Percentiles rank a stretch among this genome's conserved stretches.
These are phyloP conservation scores for Triplophysa rosa DNA, from an alignment of 2,113 vertebrate genomes.

Conservation along the genomic window DNA sequence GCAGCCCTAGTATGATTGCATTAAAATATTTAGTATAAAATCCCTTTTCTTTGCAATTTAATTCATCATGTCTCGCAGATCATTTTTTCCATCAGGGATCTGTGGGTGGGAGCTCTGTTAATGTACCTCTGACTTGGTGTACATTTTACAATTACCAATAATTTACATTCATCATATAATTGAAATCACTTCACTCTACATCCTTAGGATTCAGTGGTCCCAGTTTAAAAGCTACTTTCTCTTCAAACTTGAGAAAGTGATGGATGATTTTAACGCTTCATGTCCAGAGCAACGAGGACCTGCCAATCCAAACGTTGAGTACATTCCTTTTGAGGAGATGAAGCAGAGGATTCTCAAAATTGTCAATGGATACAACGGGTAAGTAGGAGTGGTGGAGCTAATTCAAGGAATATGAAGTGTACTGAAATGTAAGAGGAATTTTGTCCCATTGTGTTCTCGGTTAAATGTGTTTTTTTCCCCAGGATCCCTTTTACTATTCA, in stretches of 20 bases:
- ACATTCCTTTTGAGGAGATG: constrained; percentile 95
- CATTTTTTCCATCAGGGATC: too few relatives aligned
- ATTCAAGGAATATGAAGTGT: too few relatives aligned
- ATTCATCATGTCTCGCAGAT: too few relatives aligned
- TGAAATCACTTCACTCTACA: constrained; percentile 4
- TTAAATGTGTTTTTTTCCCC: constrained; percentile 53
- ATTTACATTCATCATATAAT: background rate
- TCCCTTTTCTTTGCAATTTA: too few relatives aligned
- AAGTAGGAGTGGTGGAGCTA: constrained; percentile 60
- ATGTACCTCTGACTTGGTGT: background rate
- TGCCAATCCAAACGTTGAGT: constrained; percentile 92
- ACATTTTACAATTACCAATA: background rate
- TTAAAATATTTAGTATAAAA: too few relatives aligned
- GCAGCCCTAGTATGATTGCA: too few relatives aligned
- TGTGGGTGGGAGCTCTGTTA: too few relatives aligned
- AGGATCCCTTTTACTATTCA: constrained; percentile 98
- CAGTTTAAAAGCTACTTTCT: constrained; percentile 97
- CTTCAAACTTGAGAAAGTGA: constrained; percentile 96
- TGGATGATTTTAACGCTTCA: constrained; percentile 92
- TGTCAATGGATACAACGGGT: constrained; percentile 95
- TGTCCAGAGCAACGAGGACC: constrained; percentile 85
- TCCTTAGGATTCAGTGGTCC: constrained; percentile 89
- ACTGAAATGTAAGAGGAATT: background rate
- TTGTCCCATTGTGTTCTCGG: background rate
- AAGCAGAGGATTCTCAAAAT: constrained; percentile 96